Conservation (phyloP, 1,140 invertebrate species). For the Meloidogyne floridensis region DNA sequence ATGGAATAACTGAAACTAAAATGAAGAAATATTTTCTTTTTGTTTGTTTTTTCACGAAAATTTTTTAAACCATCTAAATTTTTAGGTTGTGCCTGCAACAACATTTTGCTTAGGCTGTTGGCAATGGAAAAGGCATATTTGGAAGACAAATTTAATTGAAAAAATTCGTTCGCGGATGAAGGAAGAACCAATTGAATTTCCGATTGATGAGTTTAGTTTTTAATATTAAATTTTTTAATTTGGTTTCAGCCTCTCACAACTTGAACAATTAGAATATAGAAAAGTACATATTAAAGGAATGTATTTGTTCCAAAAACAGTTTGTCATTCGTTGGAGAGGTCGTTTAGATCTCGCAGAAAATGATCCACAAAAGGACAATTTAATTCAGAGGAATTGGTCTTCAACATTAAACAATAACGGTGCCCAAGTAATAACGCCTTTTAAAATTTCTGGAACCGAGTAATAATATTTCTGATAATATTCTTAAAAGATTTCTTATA, state of each 20-base stretch:
- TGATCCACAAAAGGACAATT: not conserved
- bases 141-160: slow-evolving; percentile 32
- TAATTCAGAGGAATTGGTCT: not conserved
- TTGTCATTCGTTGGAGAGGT: slow-evolving; percentile 17
- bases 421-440: not conserved
- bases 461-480: not conserved
- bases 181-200: slow-evolving; percentile 20
- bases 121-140: slow-evolving; percentile 32
- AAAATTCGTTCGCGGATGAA: not conserved
- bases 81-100: slow-evolving; percentile 22
- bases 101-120: slow-evolving; percentile 35
- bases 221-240: not conserved
- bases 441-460: not conserved
- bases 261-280: slow-evolving; percentile 19
- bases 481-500: not conserved
- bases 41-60: not conserved
- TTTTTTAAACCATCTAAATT: not conserved
- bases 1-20: not conserved
- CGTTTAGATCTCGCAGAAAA: not conserved
- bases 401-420: not conserved
- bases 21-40: not conserved
- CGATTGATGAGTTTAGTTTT: slow-evolving; percentile 12
- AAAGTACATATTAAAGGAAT: slow-evolving; percentile 12
- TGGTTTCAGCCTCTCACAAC: not conserved
- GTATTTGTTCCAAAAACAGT: slow-evolving; percentile 16